These are phyloP conservation scores for Thelaira solivaga DNA, from an alignment of 2,888 invertebrate genomes.

Conservation along the genomic window DNA sequence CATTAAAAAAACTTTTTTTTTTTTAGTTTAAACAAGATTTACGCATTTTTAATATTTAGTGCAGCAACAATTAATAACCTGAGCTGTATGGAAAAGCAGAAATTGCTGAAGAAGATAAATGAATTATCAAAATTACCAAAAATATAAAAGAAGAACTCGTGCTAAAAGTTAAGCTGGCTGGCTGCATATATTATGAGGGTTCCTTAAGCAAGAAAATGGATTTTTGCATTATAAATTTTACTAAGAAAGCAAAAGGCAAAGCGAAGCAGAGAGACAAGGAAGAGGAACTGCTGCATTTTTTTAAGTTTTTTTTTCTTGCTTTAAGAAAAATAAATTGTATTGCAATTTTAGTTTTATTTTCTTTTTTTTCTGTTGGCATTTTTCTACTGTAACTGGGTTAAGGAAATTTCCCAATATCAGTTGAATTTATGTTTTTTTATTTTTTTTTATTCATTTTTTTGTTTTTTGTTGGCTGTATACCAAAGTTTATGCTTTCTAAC, in stretches of 20 bases:
- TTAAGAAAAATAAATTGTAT: constrained; percentile 1
- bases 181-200: constrained; percentile 34
- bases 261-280: too few relatives aligned
- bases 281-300: constrained; percentile 37
- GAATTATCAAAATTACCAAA: constrained; percentile 33
- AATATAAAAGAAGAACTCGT: background rate
- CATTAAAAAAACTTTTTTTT: constrained; percentile 23
- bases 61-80: constrained; percentile 59
- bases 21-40: constrained; percentile 26
- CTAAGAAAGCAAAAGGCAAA: background rate
- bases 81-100: constrained; percentile 47
- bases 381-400: constrained; percentile 45
- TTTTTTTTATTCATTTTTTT: background rate
- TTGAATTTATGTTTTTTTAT: constrained; percentile 8
- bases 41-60: constrained; percentile 24
- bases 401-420: constrained; percentile 5
- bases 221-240: constrained; percentile 18
- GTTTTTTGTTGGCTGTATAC: background rate
- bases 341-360: constrained; percentile 14
- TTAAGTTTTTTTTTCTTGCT: background rate
- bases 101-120: constrained; percentile 57
- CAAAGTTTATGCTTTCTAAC: constrained; percentile 41
- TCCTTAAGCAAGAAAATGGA: background rate
- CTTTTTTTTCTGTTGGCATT: background rate
- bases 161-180: constrained; percentile 43